phyloP scores from a whole-genome alignment of 2,797 vertebrate genomes.

The Menidia menidia region DNA sequence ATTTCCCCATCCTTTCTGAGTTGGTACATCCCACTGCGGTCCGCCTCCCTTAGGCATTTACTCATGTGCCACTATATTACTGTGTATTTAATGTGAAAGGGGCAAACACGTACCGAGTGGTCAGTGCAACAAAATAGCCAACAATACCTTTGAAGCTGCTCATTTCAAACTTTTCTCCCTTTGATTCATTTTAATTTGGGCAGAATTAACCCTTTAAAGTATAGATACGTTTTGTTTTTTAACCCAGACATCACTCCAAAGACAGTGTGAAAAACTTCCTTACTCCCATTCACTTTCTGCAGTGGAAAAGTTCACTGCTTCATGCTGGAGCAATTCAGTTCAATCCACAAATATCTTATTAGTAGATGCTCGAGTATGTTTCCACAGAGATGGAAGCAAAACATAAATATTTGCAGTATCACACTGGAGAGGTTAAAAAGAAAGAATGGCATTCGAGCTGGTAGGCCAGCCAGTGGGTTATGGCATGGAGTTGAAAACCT shows the following conservation, averaged over 20 bases:
- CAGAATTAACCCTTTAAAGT: not conserved
- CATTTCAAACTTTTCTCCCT: not conserved
- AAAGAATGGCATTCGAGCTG: conserved; percentile 72
- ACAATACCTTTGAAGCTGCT: not conserved
- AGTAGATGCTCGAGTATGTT: conserved; percentile 70
- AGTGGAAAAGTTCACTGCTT: conserved; percentile 70
- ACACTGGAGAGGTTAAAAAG: conserved; percentile 70
- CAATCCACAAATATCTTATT: conserved; percentile 72
- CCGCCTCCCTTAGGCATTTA: conserved; percentile 58
- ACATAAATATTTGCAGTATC: conserved; percentile 80
- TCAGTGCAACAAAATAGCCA: not conserved
- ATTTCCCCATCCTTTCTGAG: not conserved
- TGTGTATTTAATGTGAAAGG: conserved; percentile 29
- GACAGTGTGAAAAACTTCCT: conserved; percentile 26
- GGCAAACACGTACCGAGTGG: not conserved
- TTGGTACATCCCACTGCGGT: conserved; percentile 63
- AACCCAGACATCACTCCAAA: conserved; percentile 15
- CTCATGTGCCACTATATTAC: conserved; percentile 46
- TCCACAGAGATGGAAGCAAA: conserved; percentile 70
- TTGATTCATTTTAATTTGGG: too few relatives aligned
- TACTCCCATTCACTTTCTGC: conserved; percentile 58
- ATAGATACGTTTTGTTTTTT: not conserved
- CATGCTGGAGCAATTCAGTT: conserved; percentile 68
- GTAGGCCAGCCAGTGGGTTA: conserved; percentile 46
- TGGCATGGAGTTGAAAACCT: conserved; percentile 52